Conservation (phyloP, 2,888 invertebrate genomes). For the Acleris laterana region DNA sequence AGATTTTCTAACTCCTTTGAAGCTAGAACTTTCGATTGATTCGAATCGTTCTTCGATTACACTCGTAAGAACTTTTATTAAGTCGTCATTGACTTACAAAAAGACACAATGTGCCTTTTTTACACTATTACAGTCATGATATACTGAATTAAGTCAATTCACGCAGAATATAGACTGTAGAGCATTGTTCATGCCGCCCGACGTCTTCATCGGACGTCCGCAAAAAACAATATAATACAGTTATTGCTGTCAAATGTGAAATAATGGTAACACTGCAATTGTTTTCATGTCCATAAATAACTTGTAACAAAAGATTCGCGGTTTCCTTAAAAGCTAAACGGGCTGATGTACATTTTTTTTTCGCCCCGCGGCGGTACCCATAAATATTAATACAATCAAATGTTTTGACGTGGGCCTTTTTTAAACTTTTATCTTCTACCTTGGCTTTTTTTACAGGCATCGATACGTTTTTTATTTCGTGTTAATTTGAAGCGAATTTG, state of each 20-base stretch:
- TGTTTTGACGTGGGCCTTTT: constrained; percentile 84
- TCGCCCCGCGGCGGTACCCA: constrained; percentile 76
- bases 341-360: constrained; percentile 83
- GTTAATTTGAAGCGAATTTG: constrained; percentile 84
- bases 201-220: constrained; percentile 69
- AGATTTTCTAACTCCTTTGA: too few species aligned
- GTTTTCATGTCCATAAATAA: constrained; percentile 82
- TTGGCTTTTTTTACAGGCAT: constrained; percentile 78
- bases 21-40: too few species aligned
- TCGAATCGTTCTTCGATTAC: too few species aligned
- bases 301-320: constrained; percentile 81
- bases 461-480: constrained; percentile 83
- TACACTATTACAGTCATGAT: constrained; percentile 40
- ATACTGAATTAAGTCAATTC: constrained; percentile 53
- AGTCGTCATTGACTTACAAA: background rate
- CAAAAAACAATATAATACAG: constrained; percentile 74
- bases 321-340: constrained; percentile 84
- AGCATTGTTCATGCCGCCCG: constrained; percentile 58
- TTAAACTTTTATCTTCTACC: constrained; percentile 82
- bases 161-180: constrained; percentile 50
- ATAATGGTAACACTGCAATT: constrained; percentile 83
- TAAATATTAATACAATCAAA: constrained; percentile 85
- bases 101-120: constrained; percentile 27
- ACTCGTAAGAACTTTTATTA: background rate
- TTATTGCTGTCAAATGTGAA: constrained; percentile 82